These are phyloP conservation scores for Nomada goodeniana DNA, from an alignment of 2,888 invertebrate species.

Conservation along the genomic window DNA sequence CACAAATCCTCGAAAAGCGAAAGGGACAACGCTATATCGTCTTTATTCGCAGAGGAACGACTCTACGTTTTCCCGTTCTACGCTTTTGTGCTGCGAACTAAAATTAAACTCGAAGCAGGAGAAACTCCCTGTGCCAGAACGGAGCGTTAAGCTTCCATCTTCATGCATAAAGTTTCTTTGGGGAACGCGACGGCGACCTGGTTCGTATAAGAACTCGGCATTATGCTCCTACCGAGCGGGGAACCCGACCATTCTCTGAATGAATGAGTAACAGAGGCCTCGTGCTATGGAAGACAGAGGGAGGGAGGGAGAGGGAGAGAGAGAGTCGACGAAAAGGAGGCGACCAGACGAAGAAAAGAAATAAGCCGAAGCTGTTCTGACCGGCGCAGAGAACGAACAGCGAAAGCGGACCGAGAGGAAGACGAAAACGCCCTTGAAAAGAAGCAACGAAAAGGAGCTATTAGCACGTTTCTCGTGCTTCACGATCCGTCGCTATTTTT, in stretches of 20 bases:
- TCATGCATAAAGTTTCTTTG: constrained; percentile 38
- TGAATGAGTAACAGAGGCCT: constrained; percentile 63
- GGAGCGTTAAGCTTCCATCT: constrained; percentile 41
- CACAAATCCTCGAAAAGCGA: background rate
- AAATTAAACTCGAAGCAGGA: background rate
- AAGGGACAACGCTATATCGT: constrained; percentile 11
- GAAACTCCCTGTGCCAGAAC: constrained; percentile 6
- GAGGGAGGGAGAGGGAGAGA: constrained; percentile 23
- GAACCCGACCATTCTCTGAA: constrained; percentile 51
- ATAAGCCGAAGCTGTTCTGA: constrained; percentile 17
- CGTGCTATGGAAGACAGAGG: constrained; percentile 19
- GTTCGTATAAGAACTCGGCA: constrained; percentile 57
- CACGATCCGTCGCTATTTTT: constrained; percentile 47
- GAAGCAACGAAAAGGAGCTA: constrained; percentile 59
- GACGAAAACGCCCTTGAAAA: constrained; percentile 58
- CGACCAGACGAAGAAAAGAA: constrained; percentile 27
- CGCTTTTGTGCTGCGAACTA: background rate
- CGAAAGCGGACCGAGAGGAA: constrained; percentile 5
- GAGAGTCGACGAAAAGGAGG: constrained; percentile 35
- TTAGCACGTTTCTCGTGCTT: constrained; percentile 48
- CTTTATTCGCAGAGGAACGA: background rate
- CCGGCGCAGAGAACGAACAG: constrained; percentile 16
- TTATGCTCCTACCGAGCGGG: constrained; percentile 49
- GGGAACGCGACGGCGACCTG: constrained; percentile 43
- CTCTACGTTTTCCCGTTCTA: background rate